Base-by-base conservation (phyloP, 2,113 vertebrate species). In the Lagopus muta region DNA sequence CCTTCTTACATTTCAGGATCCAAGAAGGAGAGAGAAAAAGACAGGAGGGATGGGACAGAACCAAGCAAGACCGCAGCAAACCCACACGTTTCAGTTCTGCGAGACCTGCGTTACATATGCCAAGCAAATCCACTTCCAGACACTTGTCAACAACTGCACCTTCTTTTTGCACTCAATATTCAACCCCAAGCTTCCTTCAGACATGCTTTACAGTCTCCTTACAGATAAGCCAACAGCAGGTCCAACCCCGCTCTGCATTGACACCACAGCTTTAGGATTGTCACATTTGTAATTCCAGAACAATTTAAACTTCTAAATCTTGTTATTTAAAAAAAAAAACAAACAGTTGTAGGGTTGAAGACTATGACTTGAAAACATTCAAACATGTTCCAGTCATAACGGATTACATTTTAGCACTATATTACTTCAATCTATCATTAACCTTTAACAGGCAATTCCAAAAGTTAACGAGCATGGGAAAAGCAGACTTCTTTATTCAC, bases 341-440 rank as follows among this genome's bases (percentile, higher is more conserved):
- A n/a, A n/a, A n/a, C n/a, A n/a, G n/a, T 67, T 60, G 48, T 42
- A 20, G 82, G 84, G 83, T 7, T 76, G 57, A 93, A 40, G 30
- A 76, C n/a, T 69, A 25, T 48, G 60, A 91, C 55, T 74, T n/a
- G 43, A 80, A 95, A 88, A 86, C 40, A 48, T 87, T 90, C 48
- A 77, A 88, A 36, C 34, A 24, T 55, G 77, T 91, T 82, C 42
- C 57, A 45, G 24, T 79, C 71, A 42, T 45, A 40, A 48, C 32
- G 89, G 73, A 89, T 89, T 38, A 86, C 42, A 81, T 82, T 86
- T 89, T 72, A 82, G 71, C 79, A 47, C 58, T 43, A 36, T 32
- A 36, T 81, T 84, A 75, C 24, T 36, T 95, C 70, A 72, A 4
- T 69, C 70, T 91, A 82, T 89, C 20, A 24, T 12, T 55, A 64